Conservation (phyloP, 2,113 vertebrate genomes). For the Oenanthe oenanthe region DNA sequence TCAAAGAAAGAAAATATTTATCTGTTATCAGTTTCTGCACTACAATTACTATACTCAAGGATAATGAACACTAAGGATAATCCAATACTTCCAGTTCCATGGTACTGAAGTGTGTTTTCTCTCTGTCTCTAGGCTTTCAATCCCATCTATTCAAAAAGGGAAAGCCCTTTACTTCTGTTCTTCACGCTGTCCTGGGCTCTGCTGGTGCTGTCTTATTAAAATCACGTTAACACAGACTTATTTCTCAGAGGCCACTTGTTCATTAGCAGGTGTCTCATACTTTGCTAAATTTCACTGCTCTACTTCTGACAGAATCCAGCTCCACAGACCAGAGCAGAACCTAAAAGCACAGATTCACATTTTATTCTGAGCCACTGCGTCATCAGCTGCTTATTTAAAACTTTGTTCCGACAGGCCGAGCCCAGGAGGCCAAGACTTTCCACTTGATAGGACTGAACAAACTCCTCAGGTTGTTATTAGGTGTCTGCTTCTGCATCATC, state of each 20-base stretch:
- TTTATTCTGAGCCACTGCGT: conserved; percentile 7
- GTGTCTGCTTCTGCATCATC: conserved; percentile 13
- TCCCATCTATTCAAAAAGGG: background rate
- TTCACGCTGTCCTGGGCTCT: background rate
- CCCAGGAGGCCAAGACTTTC: conserved; percentile 17
- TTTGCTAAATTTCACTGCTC: background rate
- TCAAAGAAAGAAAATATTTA: background rate
- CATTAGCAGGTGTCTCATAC: background rate
- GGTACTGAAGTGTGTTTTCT: background rate
- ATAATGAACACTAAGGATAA: background rate
- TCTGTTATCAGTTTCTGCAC: background rate
- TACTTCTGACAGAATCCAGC: background rate
- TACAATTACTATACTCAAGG: background rate
- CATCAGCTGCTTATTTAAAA: conserved; percentile 53
- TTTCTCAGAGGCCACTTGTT: background rate
- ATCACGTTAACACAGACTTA: background rate
- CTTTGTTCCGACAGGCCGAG: background rate
- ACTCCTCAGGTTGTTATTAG: background rate
- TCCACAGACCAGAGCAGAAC: background rate
- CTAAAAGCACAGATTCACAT: background rate
- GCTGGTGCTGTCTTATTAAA: background rate
- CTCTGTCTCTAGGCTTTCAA: background rate
- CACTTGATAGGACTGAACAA: background rate
- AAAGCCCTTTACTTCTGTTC: background rate
- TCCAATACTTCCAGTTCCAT: background rate